These are phyloP conservation scores for Bibio marci DNA, from an alignment of 2,888 invertebrate genomes.

Conservation along the genomic window DNA sequence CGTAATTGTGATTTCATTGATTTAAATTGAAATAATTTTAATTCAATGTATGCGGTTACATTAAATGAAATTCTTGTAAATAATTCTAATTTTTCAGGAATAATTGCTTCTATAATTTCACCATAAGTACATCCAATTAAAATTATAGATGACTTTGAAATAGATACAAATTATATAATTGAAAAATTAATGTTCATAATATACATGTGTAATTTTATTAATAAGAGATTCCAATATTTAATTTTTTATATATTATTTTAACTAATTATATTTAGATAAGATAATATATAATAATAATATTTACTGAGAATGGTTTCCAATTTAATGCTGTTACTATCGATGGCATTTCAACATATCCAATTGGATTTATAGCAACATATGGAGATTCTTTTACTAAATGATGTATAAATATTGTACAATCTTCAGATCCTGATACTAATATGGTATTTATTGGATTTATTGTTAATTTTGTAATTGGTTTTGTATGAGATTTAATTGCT, in stretches of 20 bases:
- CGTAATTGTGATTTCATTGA: constrained; percentile 42
- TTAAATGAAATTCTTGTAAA: constrained; percentile 32
- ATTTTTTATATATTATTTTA: too few relatives aligned
- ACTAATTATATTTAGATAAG: too few relatives aligned
- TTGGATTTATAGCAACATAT: constrained; percentile 34
- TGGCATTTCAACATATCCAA: constrained; percentile 49
- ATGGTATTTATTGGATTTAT: constrained; percentile 38
- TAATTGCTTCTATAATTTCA: constrained; percentile 33
- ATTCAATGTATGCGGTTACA: constrained; percentile 19
- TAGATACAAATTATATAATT: constrained; percentile 1
- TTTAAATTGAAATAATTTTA: constrained; percentile 31
- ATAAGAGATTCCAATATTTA: too few relatives aligned
- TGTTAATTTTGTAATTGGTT: constrained; percentile 40
- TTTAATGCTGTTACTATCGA: constrained; percentile 45
- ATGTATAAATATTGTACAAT: constrained; percentile 53
- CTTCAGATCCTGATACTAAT: constrained; percentile 47
- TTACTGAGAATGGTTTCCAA: constrained; percentile 44
- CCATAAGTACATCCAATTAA: constrained; percentile 38
- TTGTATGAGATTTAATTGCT: constrained; percentile 49
- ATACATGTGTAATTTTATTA: too few relatives aligned
- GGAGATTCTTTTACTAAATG: constrained; percentile 28
- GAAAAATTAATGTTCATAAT: too few relatives aligned
- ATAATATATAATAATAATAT: too few relatives aligned
- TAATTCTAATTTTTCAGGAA: constrained; percentile 27
- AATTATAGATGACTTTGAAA: constrained; percentile 18